Conservation (phyloP, 2,888 invertebrate species). For the Erannis defoliaria region DNA sequence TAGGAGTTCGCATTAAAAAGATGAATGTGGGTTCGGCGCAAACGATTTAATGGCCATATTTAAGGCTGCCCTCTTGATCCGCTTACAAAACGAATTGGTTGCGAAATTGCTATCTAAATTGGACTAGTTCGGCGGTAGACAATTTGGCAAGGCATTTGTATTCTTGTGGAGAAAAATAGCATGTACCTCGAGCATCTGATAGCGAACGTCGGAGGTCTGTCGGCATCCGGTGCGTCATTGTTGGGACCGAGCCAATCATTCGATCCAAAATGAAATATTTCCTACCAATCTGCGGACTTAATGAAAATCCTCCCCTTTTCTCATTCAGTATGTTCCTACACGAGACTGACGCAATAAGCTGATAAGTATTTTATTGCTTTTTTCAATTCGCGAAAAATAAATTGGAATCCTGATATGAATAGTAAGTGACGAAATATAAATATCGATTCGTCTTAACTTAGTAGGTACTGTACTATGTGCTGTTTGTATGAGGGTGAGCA, state of each 20-base stretch:
- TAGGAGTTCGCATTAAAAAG: constrained; percentile 69
- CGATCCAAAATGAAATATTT: constrained; percentile 75
- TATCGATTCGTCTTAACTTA: constrained; percentile 31
- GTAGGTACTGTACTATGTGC: neutral
- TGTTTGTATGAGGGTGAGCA: neutral
- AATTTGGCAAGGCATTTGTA: constrained; percentile 86
- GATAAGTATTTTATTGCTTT: constrained; percentile 49
- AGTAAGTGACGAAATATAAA: constrained; percentile 36
- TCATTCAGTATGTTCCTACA: constrained; percentile 60
- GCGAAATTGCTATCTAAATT: constrained; percentile 86
- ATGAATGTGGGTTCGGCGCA: constrained; percentile 70
- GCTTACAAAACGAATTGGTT: constrained; percentile 84
- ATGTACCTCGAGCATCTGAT: constrained; percentile 81
- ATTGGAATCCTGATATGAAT: constrained; percentile 50
- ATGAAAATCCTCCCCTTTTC: constrained; percentile 68
- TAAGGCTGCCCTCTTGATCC: constrained; percentile 82
- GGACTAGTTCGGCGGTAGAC: constrained; percentile 84
- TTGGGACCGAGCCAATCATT: constrained; percentile 82
- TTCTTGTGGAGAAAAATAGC: constrained; percentile 84
- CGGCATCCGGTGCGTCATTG: constrained; percentile 65
- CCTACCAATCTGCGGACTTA: constrained; percentile 69
- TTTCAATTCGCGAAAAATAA: constrained; percentile 45
- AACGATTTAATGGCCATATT: constrained; percentile 81
- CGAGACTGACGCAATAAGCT: constrained; percentile 45
- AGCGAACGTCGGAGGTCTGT: constrained; percentile 74